phyloP scores from a whole-genome alignment of 2,113 vertebrate genomes.

The Psephotus haematonotus region DNA sequence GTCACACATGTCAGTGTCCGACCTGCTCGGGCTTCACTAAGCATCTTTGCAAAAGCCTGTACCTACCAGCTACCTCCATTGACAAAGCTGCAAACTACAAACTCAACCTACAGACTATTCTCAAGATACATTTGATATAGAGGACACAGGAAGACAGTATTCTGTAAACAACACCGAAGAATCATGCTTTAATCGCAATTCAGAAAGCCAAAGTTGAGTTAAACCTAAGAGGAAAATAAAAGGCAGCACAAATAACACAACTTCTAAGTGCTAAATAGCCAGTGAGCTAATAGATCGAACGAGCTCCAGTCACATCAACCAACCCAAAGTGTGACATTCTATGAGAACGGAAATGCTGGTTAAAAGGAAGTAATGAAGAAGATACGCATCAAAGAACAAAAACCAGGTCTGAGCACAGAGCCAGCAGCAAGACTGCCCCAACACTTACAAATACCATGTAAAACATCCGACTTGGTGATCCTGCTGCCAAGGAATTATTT shows the following conservation, averaged over 20 bases:
- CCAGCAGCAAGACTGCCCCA: neutral
- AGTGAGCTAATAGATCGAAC: neutral
- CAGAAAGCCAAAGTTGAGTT: neutral
- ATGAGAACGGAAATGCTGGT: neutral
- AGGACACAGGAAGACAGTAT: neutral
- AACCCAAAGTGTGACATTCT: neutral
- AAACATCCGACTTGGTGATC: neutral
- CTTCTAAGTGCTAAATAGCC: neutral
- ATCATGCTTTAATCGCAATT: neutral
- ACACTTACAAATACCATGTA: neutral
- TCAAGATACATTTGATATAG: neutral
- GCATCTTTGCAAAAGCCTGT: neutral
- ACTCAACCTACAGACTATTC: neutral
- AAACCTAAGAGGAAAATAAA: neutral
- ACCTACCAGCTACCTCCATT: neutral
- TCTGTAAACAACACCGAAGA: neutral
- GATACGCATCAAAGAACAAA: neutral
- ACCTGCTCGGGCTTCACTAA: neutral
- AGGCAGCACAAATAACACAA: neutral
- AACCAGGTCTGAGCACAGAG: neutral
- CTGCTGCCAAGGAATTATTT: constrained; percentile 11
- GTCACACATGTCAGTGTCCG: neutral
- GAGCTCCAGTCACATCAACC: neutral
- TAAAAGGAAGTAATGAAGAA: neutral
- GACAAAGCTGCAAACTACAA: neutral